Percentiles rank a stretch among this genome's conserved stretches.
phyloP scores from a whole-genome alignment of 2,888 invertebrate species.

The Glyphotaelius pellucidus region DNA sequence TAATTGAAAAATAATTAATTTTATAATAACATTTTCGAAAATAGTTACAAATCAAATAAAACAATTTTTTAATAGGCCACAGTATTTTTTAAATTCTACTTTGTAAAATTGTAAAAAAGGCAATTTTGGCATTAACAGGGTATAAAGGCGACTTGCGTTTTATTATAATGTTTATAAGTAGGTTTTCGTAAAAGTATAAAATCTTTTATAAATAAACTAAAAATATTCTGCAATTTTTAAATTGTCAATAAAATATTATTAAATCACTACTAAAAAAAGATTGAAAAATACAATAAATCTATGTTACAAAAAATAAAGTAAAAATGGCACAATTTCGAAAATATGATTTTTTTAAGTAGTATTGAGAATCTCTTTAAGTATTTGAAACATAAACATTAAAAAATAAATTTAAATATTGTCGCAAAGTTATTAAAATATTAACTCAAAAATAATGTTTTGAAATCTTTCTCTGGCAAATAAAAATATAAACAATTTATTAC shows the following conservation, averaged over 20 bases:
- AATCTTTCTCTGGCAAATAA: not conserved
- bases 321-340: slow-evolving; percentile 26
- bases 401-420: not conserved
- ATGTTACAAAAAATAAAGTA: not conserved
- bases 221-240: not conserved
- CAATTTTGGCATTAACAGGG: slow-evolving; percentile 55
- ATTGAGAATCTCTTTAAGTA: not conserved
- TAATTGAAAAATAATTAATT: not conserved
- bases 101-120: slow-evolving; percentile 45
- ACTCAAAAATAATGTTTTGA: not conserved
- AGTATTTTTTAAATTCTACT: not conserved
- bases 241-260: not conserved
- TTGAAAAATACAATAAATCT: not conserved
- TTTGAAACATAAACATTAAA: not conserved
- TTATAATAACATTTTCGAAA: not conserved
- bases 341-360: not conserved
- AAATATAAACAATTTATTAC: not conserved
- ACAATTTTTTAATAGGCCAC: not conserved
- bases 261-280: slow-evolving; percentile 5
- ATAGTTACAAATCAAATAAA: not conserved
- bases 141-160: not conserved
- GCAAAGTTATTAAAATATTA: not conserved
- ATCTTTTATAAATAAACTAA: slow-evolving; percentile 2
- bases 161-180: not conserved
- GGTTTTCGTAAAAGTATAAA: not conserved